Conservation (phyloP, 37 sponge, comb jelly and placozoan genomes). For the Halisarca cf. caerulea region DNA sequence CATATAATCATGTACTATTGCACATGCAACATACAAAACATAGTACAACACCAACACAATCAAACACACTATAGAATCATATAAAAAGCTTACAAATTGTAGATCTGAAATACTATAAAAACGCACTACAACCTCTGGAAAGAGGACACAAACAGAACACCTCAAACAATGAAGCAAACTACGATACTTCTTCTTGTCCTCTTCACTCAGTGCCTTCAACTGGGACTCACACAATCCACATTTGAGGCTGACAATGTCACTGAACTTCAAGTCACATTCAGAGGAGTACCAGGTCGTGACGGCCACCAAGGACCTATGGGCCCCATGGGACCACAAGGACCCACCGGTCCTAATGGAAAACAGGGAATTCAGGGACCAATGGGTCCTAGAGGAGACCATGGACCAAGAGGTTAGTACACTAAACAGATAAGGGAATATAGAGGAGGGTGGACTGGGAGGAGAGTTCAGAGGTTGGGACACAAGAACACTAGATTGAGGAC, state of each 20-base stretch:
- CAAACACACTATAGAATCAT: too few relatives aligned
- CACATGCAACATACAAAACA: too few relatives aligned
- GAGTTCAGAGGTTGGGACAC: not conserved
- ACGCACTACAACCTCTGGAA: too few relatives aligned
- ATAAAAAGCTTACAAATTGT: too few relatives aligned
- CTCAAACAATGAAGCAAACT: too few relatives aligned
- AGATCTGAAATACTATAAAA: too few relatives aligned
- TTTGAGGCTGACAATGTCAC: constrained; percentile 19
- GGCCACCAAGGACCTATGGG: constrained; percentile 37
- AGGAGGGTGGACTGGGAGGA: not conserved
- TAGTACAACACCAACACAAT: too few relatives aligned
- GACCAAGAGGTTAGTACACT: constrained; percentile 12
- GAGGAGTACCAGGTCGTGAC: constrained; percentile 19
- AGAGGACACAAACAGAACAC: too few relatives aligned
- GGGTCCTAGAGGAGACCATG: constrained; percentile 1
- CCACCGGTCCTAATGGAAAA: constrained; percentile 58
- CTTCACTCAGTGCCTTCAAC: too few relatives aligned
- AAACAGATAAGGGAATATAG: not conserved
- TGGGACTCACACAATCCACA: not conserved
- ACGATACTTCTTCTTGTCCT: too few relatives aligned
- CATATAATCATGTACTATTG: too few relatives aligned
- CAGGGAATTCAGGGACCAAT: constrained; percentile 9
- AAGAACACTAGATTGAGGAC: not conserved
- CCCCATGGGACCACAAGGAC: constrained; percentile 44
- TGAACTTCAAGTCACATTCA: constrained; percentile 21